Evolutionary conservation across 2,797 vertebrate genomes (phyloP), one percentile per base, ranked within the genome.

Genomic region (Argyrosomus regius): DNA sequence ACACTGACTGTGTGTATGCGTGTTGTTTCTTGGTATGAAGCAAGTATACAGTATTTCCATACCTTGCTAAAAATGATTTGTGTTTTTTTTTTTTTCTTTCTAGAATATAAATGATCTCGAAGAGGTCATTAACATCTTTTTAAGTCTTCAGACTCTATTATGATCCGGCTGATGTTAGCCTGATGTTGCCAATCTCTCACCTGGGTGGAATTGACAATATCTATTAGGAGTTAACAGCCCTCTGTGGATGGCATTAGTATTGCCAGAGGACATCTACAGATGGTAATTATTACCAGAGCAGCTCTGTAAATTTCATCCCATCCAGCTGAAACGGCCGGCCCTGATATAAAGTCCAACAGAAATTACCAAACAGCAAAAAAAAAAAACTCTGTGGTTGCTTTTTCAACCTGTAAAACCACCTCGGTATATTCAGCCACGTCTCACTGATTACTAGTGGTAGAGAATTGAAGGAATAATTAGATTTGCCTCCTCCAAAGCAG

Each of bases 181-280:
- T 77, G 82, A 87, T 82, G 86, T 66, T 83, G 24, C 62, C 64
- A 59, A 35, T 85, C 66, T 87, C 81, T 88, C 84, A 89, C 78
- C 72, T 87, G 84, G 87, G 82, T 88, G 80, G 59, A 85, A 88
- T 77, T 80, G 83, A 82, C 87, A 75, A 60, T 80, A 82, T 84
- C 88, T 90, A 91, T 91, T 90, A 89, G 65, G 58, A 74, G 72
- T 77, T 89, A 92, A 91, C 90, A 80, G 86, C 87, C 77, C 89
- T 88, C 84, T 71, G 73, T 2, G 39, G 88, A 89, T 69, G 77
- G 52, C 83, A 73, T 88, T 81, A 83, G 77, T 82, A 74, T 86
- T 84, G 80, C 91, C 87, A 79, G 82, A 85, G 84, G 92, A 89
- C 81, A 79, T 85, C 69, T 76, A 45, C 77, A 84, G 76, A 85